Evolutionary conservation across 2,113 vertebrate genomes (phyloP).

Genomic region (Chionodraco myersi): DNA sequence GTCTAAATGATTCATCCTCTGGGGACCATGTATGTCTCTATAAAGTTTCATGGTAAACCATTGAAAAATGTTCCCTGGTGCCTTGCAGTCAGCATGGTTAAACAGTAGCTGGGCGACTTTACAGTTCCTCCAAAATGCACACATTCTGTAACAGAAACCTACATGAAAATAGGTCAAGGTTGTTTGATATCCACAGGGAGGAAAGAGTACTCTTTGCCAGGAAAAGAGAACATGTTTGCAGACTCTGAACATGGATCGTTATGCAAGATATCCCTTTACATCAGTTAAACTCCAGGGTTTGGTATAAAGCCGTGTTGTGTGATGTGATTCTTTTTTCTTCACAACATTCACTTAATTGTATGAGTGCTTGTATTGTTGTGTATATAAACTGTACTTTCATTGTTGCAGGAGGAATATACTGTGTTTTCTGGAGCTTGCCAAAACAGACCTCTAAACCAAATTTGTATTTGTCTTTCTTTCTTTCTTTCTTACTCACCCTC

Average conservation of each 20-base stretch:
- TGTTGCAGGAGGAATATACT: not conserved
- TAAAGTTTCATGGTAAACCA: not conserved
- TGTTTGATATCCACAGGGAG: slow-evolving; percentile 62
- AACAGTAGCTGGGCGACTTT: not conserved
- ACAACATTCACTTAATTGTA: not conserved
- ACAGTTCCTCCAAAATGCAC: not conserved
- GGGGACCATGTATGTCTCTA: not conserved
- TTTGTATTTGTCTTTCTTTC: slow-evolving; percentile 28
- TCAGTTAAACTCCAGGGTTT: slow-evolving; percentile 26
- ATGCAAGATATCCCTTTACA: slow-evolving; percentile 29
- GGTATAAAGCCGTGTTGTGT: slow-evolving; percentile 1
- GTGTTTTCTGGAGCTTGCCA: slow-evolving; percentile 12
- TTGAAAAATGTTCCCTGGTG: not conserved
- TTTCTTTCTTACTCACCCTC: slow-evolving; percentile 41
- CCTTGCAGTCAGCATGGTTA: not conserved
- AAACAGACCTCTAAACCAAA: slow-evolving; percentile 17
- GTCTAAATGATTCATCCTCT: not conserved
- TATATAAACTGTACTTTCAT: not conserved
- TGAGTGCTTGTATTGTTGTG: not conserved
- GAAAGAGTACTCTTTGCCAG: slow-evolving; percentile 44
- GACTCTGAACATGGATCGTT: slow-evolving; percentile 35
- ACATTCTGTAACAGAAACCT: slow-evolving; percentile 21
- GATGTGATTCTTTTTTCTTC: slow-evolving; percentile 16
- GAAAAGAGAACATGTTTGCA: slow-evolving; percentile 51
- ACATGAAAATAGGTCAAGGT: slow-evolving; percentile 70